phyloP scores from a whole-genome alignment of 2,113 vertebrate genomes.

The Octodon degus region DNA sequence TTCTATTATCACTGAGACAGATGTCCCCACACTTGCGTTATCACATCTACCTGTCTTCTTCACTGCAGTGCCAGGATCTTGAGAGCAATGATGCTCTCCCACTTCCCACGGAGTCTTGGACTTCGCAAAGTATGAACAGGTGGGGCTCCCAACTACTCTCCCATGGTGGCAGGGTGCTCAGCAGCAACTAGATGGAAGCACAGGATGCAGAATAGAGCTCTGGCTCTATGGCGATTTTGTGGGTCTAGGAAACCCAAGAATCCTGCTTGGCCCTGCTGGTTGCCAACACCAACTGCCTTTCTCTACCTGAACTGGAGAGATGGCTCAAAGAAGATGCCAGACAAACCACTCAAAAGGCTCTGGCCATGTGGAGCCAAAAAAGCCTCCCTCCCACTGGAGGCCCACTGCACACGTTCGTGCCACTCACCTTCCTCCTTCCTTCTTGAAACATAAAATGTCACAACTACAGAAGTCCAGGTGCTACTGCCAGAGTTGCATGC shows the following conservation, averaged over 20 bases:
- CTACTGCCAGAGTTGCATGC: neutral
- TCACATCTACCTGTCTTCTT: neutral
- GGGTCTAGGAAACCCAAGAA: neutral
- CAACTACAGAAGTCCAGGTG: neutral
- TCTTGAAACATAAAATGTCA: neutral
- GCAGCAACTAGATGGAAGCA: neutral
- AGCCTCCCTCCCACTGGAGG: neutral
- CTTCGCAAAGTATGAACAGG: neutral
- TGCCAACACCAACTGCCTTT: neutral
- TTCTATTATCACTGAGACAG: neutral
- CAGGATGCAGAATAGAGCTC: neutral
- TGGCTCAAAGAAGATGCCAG: neutral
- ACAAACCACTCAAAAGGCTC: neutral
- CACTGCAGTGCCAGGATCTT: neutral
- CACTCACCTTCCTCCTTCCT: neutral
- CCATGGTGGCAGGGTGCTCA: no score
- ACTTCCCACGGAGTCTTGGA: neutral
- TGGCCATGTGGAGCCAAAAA: neutral
- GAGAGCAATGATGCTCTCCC: accelerated
- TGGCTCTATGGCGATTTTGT: no score
- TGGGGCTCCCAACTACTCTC: neutral
- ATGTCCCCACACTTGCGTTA: no score
- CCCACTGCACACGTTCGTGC: neutral
- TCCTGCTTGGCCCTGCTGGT: neutral
- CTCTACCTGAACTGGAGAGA: neutral